Conservation (phyloP, 2,888 invertebrate species). For the Dugesia japonica region DNA sequence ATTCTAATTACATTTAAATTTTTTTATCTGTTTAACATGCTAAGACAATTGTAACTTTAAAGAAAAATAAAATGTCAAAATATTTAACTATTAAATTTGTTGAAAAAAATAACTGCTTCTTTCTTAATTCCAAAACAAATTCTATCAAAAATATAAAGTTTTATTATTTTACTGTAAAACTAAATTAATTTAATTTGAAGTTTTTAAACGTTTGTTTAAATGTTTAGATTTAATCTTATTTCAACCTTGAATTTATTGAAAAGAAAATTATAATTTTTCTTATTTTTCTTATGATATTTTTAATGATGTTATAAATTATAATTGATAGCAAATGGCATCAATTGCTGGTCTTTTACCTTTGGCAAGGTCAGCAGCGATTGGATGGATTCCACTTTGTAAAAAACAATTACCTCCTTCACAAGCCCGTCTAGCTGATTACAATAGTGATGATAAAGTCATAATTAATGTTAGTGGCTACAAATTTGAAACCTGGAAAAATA, state of each 20-base stretch:
- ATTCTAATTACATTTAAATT: too few relatives aligned
- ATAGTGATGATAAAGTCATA: conserved; percentile 85
- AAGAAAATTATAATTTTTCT: not conserved
- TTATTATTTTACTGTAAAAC: too few relatives aligned
- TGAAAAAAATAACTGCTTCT: too few relatives aligned
- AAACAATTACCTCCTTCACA: conserved; percentile 92
- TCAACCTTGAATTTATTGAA: not conserved
- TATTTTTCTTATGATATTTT: not conserved
- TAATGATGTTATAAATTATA: not conserved
- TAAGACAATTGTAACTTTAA: too few relatives aligned
- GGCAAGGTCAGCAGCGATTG: conserved; percentile 98
- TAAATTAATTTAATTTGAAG: too few relatives aligned
- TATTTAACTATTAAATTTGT: too few relatives aligned
- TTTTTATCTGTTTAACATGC: too few relatives aligned
- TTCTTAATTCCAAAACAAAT: too few relatives aligned
- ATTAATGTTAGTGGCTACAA: conserved; percentile 83
- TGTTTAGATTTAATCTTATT: not conserved
- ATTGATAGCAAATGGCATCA: conserved; percentile 66
- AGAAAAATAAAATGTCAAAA: too few relatives aligned
- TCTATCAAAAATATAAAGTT: too few relatives aligned
- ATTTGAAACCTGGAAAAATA: conserved; percentile 97
- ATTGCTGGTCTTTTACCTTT: conserved; percentile 99
- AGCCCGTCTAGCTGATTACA: conserved; percentile 53
- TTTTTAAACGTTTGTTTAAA: not conserved
- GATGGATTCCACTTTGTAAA: conserved; percentile 97